phyloP scores from a whole-genome alignment of 2,113 vertebrate genomes.

The Scalopus aquaticus region DNA sequence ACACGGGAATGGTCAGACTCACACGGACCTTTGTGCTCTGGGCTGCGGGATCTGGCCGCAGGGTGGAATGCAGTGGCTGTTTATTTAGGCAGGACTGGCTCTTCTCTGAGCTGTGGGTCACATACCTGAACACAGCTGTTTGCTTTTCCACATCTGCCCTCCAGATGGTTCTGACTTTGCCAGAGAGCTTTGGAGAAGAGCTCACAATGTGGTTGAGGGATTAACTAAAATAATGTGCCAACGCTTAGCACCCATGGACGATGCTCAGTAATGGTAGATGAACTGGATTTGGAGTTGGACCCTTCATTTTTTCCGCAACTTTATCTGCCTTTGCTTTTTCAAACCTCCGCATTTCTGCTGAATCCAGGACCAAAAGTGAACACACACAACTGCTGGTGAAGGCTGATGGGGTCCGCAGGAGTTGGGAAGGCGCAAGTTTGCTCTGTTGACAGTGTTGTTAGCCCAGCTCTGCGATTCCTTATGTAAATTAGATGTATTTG shows the following conservation, averaged over 20 bases:
- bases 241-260: too few species aligned
- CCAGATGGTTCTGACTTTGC: not conserved
- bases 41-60: fast-evolving
- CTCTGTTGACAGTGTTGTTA: too few species aligned
- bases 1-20: not conserved
- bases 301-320: not conserved
- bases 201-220: not conserved
- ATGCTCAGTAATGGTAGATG: not conserved
- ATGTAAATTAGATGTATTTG: not conserved
- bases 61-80: not conserved
- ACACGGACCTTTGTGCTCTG: not conserved
- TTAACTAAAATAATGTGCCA: not conserved
- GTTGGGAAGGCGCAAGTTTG: too few species aligned
- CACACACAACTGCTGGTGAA: not conserved
- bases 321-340: not conserved
- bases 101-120: not conserved
- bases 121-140: not conserved
- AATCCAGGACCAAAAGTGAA: not conserved
- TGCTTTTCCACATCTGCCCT: not conserved
- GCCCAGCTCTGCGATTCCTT: not conserved
- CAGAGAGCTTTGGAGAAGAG: not conserved
- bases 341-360: not conserved
- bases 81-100: not conserved
- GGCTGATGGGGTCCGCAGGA: not conserved
- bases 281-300: not conserved